A percentile compares a stretch with the other conserved stretches of the same genome.
phyloP scores from a whole-genome alignment of 2,888 invertebrate genomes.

The Dyspetes luteomarginatus region DNA sequence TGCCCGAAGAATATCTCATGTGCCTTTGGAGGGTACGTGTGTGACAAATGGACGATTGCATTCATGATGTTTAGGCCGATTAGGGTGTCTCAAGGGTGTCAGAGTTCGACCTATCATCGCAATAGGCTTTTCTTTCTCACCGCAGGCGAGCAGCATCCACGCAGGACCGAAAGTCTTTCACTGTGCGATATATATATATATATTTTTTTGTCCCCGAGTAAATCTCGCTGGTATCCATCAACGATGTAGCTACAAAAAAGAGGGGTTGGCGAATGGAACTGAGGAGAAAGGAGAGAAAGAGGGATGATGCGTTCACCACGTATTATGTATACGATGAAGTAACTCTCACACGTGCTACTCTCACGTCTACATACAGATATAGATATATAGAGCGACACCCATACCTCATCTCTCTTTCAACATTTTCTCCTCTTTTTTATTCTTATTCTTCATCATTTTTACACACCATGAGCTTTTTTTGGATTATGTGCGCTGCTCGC shows the following conservation, averaged over 20 bases:
- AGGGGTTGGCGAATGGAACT: neutral
- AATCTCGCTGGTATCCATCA: slow-evolving; percentile 64
- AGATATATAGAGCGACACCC: slow-evolving; percentile 29
- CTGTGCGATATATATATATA: slow-evolving; percentile 4
- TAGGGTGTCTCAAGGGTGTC: slow-evolving; percentile 54
- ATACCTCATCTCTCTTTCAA: slow-evolving; percentile 36
- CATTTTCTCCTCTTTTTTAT: slow-evolving; percentile 51
- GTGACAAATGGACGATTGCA: slow-evolving; percentile 53
- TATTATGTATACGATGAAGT: slow-evolving; percentile 56
- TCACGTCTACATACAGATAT: slow-evolving; percentile 47
- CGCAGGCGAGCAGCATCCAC: slow-evolving; percentile 36
- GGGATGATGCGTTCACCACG: slow-evolving; percentile 43
- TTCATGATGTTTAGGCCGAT: slow-evolving; percentile 54
- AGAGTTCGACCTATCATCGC: slow-evolving; percentile 31
- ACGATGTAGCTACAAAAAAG: slow-evolving; percentile 7
- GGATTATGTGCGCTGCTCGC: slow-evolving; percentile 71
- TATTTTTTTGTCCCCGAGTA: slow-evolving; percentile 57
- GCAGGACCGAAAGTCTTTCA: slow-evolving; percentile 63
- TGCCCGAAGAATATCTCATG: slow-evolving; percentile 11
- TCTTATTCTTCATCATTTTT: slow-evolving; percentile 43
- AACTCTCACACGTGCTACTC: slow-evolving; percentile 57
- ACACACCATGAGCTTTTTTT: slow-evolving; percentile 41
- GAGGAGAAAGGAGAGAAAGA: slow-evolving; percentile 28
- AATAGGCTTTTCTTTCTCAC: slow-evolving; percentile 47
- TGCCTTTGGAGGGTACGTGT: slow-evolving; percentile 21